Percentiles rank a stretch among this genome's conserved stretches.
Conservation (phyloP, 2,888 invertebrate genomes). For the Ceratothoa steindachneri region DNA sequence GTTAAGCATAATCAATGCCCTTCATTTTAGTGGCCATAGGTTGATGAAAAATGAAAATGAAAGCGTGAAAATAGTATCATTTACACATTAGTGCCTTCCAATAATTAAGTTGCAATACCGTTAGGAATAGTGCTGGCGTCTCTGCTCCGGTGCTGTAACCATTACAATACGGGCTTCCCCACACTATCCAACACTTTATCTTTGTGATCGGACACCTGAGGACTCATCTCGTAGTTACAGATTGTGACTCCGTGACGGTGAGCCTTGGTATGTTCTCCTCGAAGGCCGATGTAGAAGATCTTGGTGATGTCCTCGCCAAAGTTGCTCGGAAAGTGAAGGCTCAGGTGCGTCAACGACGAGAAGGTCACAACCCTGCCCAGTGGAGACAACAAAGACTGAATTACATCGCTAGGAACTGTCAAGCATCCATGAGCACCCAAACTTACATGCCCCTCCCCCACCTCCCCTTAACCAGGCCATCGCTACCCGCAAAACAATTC, state of each 20-base stretch:
- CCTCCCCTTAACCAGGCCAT: too few species aligned
- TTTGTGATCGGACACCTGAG: slow-evolving; percentile 81
- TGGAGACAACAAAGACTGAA: background rate
- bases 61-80: too few species aligned
- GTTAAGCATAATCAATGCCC: too few species aligned
- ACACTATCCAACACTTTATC: slow-evolving; percentile 33
- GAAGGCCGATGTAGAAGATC: slow-evolving; percentile 89
- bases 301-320: slow-evolving; percentile 76
- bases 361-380: slow-evolving; percentile 77
- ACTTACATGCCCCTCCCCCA: too few species aligned
- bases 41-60: too few species aligned
- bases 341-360: slow-evolving; percentile 79
- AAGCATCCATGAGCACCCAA: too few species aligned
- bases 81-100: too few species aligned
- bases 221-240: slow-evolving; percentile 80
- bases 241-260: slow-evolving; percentile 86
- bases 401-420: too few species aligned
- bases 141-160: background rate
- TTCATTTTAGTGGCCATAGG: too few species aligned
- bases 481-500: too few species aligned
- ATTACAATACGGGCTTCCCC: slow-evolving; percentile 6
- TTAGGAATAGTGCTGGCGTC: too few species aligned
- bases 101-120: too few species aligned
- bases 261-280: slow-evolving; percentile 82
- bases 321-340: slow-evolving; percentile 84